Percentiles rank a stretch among this genome's conserved stretches.
Evolutionary conservation across 2,888 invertebrate genomes (phyloP).

Genomic region (Tetragonula carbonaria): DNA sequence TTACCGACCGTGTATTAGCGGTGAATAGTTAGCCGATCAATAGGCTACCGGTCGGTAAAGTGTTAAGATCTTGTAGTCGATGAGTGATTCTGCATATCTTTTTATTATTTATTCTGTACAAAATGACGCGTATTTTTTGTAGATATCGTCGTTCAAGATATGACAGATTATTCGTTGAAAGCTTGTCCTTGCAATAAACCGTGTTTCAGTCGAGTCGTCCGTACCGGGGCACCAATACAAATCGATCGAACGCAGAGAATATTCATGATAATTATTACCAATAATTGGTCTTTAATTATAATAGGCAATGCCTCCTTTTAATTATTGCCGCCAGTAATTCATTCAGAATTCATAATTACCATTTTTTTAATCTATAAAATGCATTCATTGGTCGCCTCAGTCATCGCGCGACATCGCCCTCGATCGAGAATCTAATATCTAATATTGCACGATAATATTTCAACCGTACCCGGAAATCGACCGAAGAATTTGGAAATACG

Average conservation of each 20-base stretch:
- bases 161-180: slow-evolving; percentile 38
- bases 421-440: background rate
- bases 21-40: no score
- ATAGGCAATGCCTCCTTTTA: slow-evolving; percentile 56
- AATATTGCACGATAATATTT: slow-evolving; percentile 19
- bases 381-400: slow-evolving; percentile 9
- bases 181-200: slow-evolving; percentile 48
- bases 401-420: background rate
- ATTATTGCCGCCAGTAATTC: slow-evolving; percentile 53
- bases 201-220: slow-evolving; percentile 48
- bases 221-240: slow-evolving; percentile 38
- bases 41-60: no score
- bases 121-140: slow-evolving; percentile 17
- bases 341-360: slow-evolving; percentile 60
- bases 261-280: slow-evolving; percentile 64
- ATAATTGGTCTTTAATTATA: slow-evolving; percentile 67
- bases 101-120: no score
- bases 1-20: no score
- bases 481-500: background rate
- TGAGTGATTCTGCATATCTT: background rate
- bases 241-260: slow-evolving; percentile 44
- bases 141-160: slow-evolving; percentile 22
- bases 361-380: slow-evolving; percentile 49
- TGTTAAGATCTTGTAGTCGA: background rate
- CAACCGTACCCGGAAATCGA: background rate